Evolutionary conservation across 2,113 vertebrate genomes (phyloP).

Genomic region (Anseranas semipalmata): DNA sequence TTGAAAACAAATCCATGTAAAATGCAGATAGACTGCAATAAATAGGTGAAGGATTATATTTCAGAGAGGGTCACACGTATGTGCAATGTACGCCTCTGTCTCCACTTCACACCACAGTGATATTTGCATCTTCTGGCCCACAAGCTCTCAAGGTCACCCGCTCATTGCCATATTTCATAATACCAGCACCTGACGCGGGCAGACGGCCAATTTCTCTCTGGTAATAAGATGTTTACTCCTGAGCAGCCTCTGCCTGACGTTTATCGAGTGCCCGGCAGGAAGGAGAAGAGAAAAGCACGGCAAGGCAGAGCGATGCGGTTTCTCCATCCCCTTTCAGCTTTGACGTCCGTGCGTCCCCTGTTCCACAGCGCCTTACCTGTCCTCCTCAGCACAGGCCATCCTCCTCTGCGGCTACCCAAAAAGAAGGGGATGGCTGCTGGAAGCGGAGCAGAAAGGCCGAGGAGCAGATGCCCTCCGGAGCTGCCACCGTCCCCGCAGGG

Average conservation of each 20-base stretch:
- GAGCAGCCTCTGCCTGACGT: slow-evolving; percentile 41
- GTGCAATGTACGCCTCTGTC: background rate
- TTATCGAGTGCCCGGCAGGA: slow-evolving; percentile 58
- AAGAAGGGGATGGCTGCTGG: slow-evolving; percentile 38
- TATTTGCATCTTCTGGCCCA: background rate
- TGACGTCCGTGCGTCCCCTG: background rate
- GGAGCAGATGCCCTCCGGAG: background rate
- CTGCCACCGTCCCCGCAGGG: background rate
- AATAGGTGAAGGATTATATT: background rate
- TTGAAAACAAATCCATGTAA: background rate
- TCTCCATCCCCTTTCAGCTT: background rate
- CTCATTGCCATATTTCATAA: slow-evolving; percentile 33
- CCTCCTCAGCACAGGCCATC: slow-evolving; percentile 64
- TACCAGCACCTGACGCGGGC: slow-evolving; percentile 43
- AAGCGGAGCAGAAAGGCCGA: background rate
- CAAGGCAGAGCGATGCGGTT: background rate
- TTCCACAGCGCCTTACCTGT: slow-evolving; percentile 55
- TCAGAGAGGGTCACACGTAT: background rate
- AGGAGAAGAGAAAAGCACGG: slow-evolving; percentile 33
- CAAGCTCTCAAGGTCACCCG: slow-evolving; percentile 57
- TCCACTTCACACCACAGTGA: background rate
- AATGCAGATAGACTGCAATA: background rate
- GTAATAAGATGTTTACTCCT: slow-evolving; percentile 49
- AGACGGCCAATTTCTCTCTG: slow-evolving; percentile 44
- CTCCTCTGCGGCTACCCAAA: slow-evolving; percentile 24